Evolutionary conservation across 1,140 invertebrate species (phyloP).

Genomic region (Augochlora pura): DNA sequence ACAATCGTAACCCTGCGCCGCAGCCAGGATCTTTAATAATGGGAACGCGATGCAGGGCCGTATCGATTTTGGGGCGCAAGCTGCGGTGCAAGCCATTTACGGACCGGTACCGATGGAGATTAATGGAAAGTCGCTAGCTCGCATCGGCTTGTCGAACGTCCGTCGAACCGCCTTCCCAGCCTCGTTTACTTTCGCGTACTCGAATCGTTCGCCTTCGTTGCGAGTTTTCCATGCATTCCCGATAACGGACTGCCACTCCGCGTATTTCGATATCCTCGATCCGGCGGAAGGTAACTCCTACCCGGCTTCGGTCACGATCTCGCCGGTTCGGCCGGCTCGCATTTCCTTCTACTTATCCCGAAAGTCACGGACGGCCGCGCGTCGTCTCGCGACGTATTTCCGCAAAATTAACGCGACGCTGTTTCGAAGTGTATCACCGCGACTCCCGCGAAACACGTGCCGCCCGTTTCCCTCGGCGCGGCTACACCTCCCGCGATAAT

Average conservation of each 20-base stretch:
- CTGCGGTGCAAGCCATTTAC: conserved; percentile 49
- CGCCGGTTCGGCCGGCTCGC: background rate
- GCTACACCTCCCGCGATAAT: conserved; percentile 11
- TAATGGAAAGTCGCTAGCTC: conserved; percentile 52
- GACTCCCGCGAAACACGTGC: conserved; percentile 29
- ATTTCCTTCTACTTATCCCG: background rate
- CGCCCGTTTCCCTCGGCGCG: conserved; percentile 25
- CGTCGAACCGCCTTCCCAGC: background rate
- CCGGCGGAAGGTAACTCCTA: too few species aligned
- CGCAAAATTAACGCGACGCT: conserved; percentile 21
- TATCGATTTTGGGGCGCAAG: conserved; percentile 61
- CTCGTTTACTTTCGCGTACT: too few species aligned
- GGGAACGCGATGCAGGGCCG: conserved; percentile 55
- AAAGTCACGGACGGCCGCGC: background rate
- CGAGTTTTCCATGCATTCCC: too few species aligned
- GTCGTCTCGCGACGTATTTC: conserved; percentile 10
- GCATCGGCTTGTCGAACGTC: background rate
- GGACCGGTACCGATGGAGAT: conserved; percentile 56
- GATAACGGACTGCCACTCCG: too few species aligned
- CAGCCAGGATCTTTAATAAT: conserved; percentile 58
- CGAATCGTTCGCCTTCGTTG: too few species aligned
- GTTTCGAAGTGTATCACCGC: conserved; percentile 16
- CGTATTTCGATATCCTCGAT: too few species aligned
- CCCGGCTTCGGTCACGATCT: background rate
- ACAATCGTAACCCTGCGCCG: conserved; percentile 18